Conservation (phyloP, 2,113 vertebrate genomes). For the Sardina pilchardus region DNA sequence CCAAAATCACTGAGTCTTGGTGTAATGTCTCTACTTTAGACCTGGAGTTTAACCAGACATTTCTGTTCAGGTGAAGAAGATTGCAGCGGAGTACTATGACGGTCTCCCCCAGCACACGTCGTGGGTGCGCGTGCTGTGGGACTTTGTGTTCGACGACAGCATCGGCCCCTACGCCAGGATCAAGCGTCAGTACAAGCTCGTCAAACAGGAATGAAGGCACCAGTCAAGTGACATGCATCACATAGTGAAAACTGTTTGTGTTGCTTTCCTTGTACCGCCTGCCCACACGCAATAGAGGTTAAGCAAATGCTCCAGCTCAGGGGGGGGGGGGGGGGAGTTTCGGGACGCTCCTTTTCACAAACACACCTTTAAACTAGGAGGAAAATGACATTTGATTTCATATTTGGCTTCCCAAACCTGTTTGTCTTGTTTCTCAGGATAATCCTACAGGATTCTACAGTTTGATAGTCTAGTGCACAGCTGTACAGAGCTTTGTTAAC, state of each 20-base stretch:
- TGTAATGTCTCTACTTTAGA: not conserved
- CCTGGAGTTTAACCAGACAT: not conserved
- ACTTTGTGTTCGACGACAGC: slow-evolving; percentile 90
- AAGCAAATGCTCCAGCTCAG: not conserved
- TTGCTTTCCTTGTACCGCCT: not conserved
- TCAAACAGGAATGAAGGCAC: slow-evolving; percentile 57
- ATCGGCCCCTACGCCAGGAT: slow-evolving; percentile 89
- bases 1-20: not conserved
- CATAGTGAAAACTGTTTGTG: not conserved
- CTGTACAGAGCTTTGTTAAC: no score
- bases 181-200: slow-evolving; percentile 85
- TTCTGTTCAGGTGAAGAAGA: slow-evolving; percentile 85
- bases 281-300: not conserved
- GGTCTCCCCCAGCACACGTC: slow-evolving; percentile 89
- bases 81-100: slow-evolving; percentile 93
- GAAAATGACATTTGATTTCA: not conserved
- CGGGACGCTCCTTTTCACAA: not conserved
- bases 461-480: not conserved
- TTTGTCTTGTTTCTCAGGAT: not conserved
- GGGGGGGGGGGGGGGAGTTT: no score
- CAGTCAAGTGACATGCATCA: not conserved
- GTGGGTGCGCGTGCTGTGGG: slow-evolving; percentile 91
- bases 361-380: not conserved
- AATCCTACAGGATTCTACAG: not conserved
- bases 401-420: not conserved